phyloP scores from a whole-genome alignment of 2,888 invertebrate species.

The Steromphala cineraria region DNA sequence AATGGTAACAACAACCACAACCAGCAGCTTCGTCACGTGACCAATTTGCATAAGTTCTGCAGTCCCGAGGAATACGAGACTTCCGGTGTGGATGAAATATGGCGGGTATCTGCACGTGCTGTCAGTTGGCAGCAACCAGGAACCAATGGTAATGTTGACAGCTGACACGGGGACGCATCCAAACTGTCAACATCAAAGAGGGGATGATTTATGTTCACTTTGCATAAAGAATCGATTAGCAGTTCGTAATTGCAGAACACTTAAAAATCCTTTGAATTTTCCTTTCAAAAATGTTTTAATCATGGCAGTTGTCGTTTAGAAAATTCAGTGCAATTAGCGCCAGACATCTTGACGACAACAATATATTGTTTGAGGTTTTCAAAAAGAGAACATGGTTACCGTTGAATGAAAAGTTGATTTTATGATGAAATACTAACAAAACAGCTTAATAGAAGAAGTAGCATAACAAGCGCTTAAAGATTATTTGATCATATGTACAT shows the following conservation, averaged over 20 bases:
- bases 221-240: no score
- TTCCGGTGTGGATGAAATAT: conserved; percentile 84
- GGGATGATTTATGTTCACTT: no score
- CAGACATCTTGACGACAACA: background rate
- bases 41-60: conserved; percentile 85
- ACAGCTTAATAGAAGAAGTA: no score
- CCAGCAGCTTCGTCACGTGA: conserved; percentile 82
- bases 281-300: background rate
- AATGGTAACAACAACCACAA: conserved; percentile 81
- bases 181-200: conserved; percentile 18
- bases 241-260: no score
- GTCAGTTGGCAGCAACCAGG: conserved; percentile 34
- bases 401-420: no score
- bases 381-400: no score
- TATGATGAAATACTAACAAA: no score
- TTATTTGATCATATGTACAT: no score
- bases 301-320: background rate
- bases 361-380: no score
- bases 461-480: no score
- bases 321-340: background rate
- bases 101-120: conserved; percentile 82
- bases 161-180: conserved; percentile 15
- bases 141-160: background rate
- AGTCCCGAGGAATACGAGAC: conserved; percentile 83
- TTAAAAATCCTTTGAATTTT: no score